Evolutionary conservation across 2,113 vertebrate genomes (phyloP), one percentile per base, ranked within the genome.

Genomic region (Eulemur rufifrons): DNA sequence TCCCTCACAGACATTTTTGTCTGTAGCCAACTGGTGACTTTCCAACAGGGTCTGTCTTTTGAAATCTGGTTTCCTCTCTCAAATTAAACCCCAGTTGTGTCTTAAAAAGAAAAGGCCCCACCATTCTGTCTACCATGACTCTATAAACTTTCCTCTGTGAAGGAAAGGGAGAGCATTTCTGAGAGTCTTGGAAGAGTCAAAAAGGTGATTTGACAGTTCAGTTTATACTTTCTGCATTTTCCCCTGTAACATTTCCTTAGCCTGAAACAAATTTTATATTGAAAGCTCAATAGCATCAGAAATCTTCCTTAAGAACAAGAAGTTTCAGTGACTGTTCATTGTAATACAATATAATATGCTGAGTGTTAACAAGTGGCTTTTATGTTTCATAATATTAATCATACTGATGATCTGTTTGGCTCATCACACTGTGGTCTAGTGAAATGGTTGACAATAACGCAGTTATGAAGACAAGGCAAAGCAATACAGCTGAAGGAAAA

Each of bases 11-110:
- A 96, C 92, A 96, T 98, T 96, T 94, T 90, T 96, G 94, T 59
- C 50, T 21, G 77, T 98, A 96, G 91, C 98, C 98, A 98, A 94
- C 80, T 98, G 97, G 97, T 97, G 96, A 87, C 93, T 98, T 98
- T 98, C 97, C 97, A 98, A 74, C 27, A 97, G 96, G 74, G 37
- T 71, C 91, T 94, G 76, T 74, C 89, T 97, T 97, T 96, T 92
- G 90, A 94, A 96, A 98, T 96, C 93, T 97, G 86, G 66, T 92
- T 93, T 93, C 37, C n/a, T 84, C 56, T 94, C 66, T 17, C 87
- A 89, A 97, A 97, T 91, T 86, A 96, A 97, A 84, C 23, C 69
- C 32, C 34, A 81, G n/a, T 82, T 86, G 59, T 82, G 12, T 86
- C 63, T 91, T 89, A 82, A 77, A 85, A 74, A 77, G 95, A 71